A percentile compares a stretch with the other conserved stretches of the same genome.
Conservation (phyloP, 2,888 invertebrate genomes). For the Antheraea yamamai region DNA sequence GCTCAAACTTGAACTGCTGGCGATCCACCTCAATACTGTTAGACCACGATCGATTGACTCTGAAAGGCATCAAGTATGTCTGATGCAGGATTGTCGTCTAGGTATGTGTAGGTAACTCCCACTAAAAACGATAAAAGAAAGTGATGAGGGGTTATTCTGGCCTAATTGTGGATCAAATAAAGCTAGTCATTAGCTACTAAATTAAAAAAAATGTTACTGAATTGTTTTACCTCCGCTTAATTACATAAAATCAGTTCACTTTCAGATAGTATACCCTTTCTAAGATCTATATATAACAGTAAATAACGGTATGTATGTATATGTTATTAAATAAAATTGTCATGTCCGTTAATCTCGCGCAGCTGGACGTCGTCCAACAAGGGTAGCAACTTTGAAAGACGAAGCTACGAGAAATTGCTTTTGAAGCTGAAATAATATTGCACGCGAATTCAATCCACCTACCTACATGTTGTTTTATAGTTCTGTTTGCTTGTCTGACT, state of each 20-base stretch:
- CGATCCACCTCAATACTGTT: too few relatives aligned
- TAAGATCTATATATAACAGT: not conserved
- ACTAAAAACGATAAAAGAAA: too few relatives aligned
- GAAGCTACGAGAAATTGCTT: constrained; percentile 18
- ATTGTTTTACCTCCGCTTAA: too few relatives aligned
- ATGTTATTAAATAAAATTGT: constrained; percentile 10
- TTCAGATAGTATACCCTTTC: not conserved
- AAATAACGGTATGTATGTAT: not conserved
- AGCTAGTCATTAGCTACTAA: too few relatives aligned
- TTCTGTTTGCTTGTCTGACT: not conserved
- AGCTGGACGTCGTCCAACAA: constrained; percentile 19
- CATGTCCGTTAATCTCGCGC: constrained; percentile 15
- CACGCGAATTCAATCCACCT: constrained; percentile 15
- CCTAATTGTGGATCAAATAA: too few relatives aligned
- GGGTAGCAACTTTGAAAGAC: constrained; percentile 9
- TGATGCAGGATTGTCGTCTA: too few relatives aligned
- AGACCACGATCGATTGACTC: too few relatives aligned
- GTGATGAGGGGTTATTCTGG: too few relatives aligned
- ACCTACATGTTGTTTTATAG: not conserved
- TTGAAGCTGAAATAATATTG: constrained; percentile 22
- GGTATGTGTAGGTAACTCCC: too few relatives aligned
- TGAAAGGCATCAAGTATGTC: too few relatives aligned
- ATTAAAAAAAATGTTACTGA: too few relatives aligned
- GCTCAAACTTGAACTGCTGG: too few relatives aligned
- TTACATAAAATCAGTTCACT: not conserved